Evolutionary conservation across 2,113 vertebrate genomes (phyloP).

Genomic region (Bufo bufo): DNA sequence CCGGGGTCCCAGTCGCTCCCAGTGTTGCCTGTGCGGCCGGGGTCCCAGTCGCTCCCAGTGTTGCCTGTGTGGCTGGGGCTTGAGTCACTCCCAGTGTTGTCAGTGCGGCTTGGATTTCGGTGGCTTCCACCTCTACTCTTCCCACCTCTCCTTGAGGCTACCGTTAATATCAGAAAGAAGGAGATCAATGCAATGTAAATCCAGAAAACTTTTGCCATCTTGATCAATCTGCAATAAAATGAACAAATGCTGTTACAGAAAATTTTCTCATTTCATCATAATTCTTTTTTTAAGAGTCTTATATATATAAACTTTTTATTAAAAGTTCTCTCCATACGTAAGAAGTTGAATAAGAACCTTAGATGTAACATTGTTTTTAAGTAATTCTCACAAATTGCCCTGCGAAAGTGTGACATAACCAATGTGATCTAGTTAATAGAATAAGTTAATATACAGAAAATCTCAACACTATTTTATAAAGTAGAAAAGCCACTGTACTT

Average conservation of each 20-base stretch:
- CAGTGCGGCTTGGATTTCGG: constrained; percentile 59
- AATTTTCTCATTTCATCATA: neutral
- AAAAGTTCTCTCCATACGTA: too few relatives aligned
- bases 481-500: too few relatives aligned
- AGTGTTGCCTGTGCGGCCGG: constrained; percentile 45
- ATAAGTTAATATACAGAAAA: too few relatives aligned
- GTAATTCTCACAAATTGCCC: too few relatives aligned
- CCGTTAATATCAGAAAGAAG: constrained; percentile 12
- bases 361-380: too few relatives aligned
- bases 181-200: constrained; percentile 3
- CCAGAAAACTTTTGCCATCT: constrained; percentile 32
- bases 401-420: too few relatives aligned
- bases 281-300: neutral
- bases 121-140: constrained; percentile 60
- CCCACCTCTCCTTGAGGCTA: constrained; percentile 33
- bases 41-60: constrained; percentile 65
- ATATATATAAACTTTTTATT: neutral
- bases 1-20: constrained; percentile 28
- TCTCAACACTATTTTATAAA: too few relatives aligned
- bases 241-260: neutral
- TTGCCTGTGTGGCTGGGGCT: constrained; percentile 54
- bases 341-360: too few relatives aligned
- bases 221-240: constrained; percentile 7
- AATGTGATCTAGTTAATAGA: too few relatives aligned
- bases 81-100: constrained; percentile 54